These are phyloP conservation scores for Wiebesia pumilae DNA, from an alignment of 1,140 invertebrate genomes.

Conservation along the genomic window DNA sequence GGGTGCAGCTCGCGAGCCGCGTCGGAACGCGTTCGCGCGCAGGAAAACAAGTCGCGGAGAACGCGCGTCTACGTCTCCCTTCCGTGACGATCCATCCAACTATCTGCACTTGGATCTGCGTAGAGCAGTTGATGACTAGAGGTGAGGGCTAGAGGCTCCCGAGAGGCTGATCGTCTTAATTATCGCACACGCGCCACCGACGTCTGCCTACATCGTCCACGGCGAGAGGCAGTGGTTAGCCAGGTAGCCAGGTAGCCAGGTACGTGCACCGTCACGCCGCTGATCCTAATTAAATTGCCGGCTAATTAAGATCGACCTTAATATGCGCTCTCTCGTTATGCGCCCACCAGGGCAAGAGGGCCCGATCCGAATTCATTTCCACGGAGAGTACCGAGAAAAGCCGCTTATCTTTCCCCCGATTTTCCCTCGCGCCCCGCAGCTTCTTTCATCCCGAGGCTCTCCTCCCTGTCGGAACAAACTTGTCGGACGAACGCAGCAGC, in stretches of 20 bases:
- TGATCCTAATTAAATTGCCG: conserved; percentile 73
- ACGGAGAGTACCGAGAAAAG: conserved; percentile 58
- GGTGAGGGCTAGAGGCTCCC: conserved; percentile 36
- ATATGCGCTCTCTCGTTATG: conserved; percentile 68
- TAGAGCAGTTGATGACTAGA: no score
- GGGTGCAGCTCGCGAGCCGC: no score
- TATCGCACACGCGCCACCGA: conserved; percentile 60
- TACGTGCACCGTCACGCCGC: conserved; percentile 68
- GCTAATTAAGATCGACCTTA: conserved; percentile 74
- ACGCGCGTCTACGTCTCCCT: conserved; percentile 62
- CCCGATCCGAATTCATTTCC: conserved; percentile 64
- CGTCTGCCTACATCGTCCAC: conserved; percentile 51
- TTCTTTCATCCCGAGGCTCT: background rate
- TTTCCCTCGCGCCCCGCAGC: background rate
- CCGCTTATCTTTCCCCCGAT: conserved; percentile 50
- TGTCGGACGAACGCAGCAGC: background rate
- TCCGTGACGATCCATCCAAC: conserved; percentile 67
- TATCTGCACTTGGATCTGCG: conserved; percentile 31
- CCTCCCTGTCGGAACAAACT: background rate
- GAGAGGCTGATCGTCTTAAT: conserved; percentile 69
- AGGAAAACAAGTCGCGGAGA: conserved; percentile 33
- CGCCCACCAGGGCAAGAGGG: conserved; percentile 31
- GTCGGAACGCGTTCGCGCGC: background rate
- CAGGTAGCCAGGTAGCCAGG: background rate
- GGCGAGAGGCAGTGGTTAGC: conserved; percentile 53